Evolutionary conservation across 2,797 vertebrate species (phyloP).

Genomic region (Microchirus variegatus): DNA sequence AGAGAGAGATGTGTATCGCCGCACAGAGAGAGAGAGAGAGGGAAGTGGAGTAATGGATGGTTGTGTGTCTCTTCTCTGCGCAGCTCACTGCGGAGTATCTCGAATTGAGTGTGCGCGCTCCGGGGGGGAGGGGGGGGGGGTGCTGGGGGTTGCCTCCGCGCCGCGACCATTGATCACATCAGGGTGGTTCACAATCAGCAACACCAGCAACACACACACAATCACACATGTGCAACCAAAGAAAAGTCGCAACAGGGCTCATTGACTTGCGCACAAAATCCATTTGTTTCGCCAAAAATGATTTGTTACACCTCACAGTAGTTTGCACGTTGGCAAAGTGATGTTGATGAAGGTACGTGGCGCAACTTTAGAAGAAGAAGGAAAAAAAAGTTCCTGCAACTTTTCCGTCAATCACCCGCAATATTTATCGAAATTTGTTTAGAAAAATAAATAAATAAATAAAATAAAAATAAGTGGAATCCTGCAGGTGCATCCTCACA

Average conservation of each 20-base stretch:
- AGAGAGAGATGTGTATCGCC: conserved; percentile 3
- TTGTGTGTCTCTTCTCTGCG: conserved; percentile 3
- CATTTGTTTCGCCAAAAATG: not conserved
- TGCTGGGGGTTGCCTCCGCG: conserved; percentile 45
- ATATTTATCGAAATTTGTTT: no score
- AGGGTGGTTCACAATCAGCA: conserved; percentile 5
- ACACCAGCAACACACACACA: not conserved
- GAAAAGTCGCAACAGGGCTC: not conserved
- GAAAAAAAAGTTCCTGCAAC: conserved; percentile 38
- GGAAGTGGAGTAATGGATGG: conserved; percentile 30
- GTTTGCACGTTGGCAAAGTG: not conserved
- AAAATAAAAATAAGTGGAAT: not conserved
- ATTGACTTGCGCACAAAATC: not conserved
- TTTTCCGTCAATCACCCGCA: conserved; percentile 49
- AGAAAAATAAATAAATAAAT: no score
- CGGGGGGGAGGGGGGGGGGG: conserved; percentile 7
- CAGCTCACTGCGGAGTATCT: conserved; percentile 51
- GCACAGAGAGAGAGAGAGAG: conserved; percentile 24
- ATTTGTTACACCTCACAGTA: not conserved
- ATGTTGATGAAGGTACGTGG: not conserved
- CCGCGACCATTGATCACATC: conserved; percentile 22
- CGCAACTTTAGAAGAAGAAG: conserved; percentile 42
- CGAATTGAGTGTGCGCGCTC: conserved; percentile 12
- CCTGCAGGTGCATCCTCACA: not conserved
- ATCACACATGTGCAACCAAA: not conserved